Conservation (phyloP, 1,140 invertebrate species). For the Ericerus pela region DNA sequence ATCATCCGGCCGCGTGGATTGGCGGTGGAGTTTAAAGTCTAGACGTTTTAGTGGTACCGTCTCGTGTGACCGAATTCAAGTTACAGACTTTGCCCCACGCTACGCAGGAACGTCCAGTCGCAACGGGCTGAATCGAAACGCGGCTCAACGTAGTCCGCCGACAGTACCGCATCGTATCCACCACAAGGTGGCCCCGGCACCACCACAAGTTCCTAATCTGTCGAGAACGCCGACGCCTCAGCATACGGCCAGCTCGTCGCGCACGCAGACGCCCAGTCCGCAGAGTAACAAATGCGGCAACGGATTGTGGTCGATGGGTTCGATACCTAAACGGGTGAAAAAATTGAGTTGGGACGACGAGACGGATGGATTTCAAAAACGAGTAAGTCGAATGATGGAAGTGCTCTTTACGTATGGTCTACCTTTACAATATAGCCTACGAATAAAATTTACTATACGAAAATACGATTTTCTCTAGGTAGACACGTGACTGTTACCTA, state of each 20-base stretch:
- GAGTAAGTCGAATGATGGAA: slow-evolving; percentile 19
- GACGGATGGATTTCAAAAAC: slow-evolving; percentile 24
- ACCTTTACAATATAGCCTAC: too few species aligned
- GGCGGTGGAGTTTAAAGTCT: too few species aligned
- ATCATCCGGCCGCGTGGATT: too few species aligned
- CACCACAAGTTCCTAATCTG: slow-evolving; percentile 35
- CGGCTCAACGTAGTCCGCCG: slow-evolving; percentile 18
- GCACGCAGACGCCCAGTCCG: slow-evolving; percentile 20
- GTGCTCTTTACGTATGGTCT: too few species aligned
- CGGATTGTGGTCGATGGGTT: slow-evolving; percentile 36
- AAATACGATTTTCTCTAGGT: too few species aligned
- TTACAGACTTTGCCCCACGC: too few species aligned
- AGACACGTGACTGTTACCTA: too few species aligned
- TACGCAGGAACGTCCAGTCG: slow-evolving; percentile 21
- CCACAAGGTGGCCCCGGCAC: slow-evolving; percentile 34
- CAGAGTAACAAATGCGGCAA: slow-evolving; percentile 23
- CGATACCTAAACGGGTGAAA: slow-evolving; percentile 46
- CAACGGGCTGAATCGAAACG: slow-evolving; percentile 28
- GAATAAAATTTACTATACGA: too few species aligned
- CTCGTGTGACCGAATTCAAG: too few species aligned
- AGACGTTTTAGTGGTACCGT: too few species aligned
- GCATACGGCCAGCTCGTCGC: slow-evolving; percentile 9
- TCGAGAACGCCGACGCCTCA: slow-evolving; percentile 23
- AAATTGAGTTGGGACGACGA: slow-evolving; percentile 61
- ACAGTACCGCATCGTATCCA: slow-evolving; percentile 23